These are phyloP conservation scores for Eupithecia tripunctaria DNA, from an alignment of 2,888 invertebrate genomes.

Conservation along the genomic window DNA sequence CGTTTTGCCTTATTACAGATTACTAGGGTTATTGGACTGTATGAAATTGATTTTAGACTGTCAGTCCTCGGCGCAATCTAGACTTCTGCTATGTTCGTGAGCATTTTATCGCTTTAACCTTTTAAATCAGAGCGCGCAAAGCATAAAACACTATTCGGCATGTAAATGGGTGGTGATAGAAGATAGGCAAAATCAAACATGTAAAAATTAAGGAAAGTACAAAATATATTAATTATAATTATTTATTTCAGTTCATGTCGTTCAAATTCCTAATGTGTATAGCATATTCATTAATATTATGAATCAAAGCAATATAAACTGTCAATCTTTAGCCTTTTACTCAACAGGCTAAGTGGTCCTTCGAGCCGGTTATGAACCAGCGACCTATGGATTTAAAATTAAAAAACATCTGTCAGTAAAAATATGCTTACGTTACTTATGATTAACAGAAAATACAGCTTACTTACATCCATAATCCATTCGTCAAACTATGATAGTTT, in stretches of 20 bases:
- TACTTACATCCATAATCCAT: no score
- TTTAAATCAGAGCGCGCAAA: slow-evolving; percentile 11
- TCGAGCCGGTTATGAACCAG: no score
- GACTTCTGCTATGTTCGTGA: slow-evolving; percentile 37
- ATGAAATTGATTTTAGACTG: slow-evolving; percentile 59
- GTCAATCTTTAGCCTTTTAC: no score
- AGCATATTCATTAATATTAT: neutral
- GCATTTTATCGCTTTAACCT: slow-evolving; percentile 19
- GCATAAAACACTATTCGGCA: neutral
- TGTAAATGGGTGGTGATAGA: neutral
- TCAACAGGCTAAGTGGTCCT: no score
- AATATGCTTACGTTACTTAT: neutral
- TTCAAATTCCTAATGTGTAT: neutral
- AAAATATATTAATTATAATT: neutral
- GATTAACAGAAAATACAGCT: neutral
- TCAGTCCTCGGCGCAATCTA: slow-evolving; percentile 49
- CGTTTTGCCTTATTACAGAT: slow-evolving; percentile 35
- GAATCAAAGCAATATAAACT: no score
- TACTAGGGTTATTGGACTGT: slow-evolving; percentile 52
- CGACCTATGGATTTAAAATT: no score
- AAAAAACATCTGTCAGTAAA: neutral
- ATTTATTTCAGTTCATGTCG: neutral
- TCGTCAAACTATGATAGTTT: no score
- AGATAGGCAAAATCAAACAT: neutral
- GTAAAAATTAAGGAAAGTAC: neutral